Conservation (phyloP, 2,888 invertebrate genomes). For the Drosophila peninsularis region DNA sequence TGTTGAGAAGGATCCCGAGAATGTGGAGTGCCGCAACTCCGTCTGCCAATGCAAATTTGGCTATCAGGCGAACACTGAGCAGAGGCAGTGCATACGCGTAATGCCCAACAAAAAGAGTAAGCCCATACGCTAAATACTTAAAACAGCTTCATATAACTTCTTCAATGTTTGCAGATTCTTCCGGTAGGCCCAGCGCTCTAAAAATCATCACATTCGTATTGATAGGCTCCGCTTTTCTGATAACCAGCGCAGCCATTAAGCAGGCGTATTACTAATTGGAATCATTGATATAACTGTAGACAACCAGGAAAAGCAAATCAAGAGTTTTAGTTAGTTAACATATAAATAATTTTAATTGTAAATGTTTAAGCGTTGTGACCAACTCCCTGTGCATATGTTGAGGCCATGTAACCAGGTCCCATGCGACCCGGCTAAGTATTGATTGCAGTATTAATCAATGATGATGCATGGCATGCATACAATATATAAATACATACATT, state of each 20-base stretch:
- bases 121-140: neutral
- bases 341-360: conserved; percentile 19
- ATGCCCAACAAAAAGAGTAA: conserved; percentile 82
- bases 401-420: conserved; percentile 24
- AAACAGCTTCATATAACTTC: neutral
- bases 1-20: conserved; percentile 80
- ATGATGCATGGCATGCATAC: conserved; percentile 48
- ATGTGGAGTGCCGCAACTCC: conserved; percentile 83
- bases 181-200: conserved; percentile 85
- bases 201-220: conserved; percentile 84
- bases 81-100: conserved; percentile 78
- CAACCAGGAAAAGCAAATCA: conserved; percentile 12
- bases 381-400: conserved; percentile 51
- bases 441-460: conserved; percentile 61
- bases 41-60: conserved; percentile 83
- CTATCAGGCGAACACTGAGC: conserved; percentile 70
- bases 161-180: conserved; percentile 82
- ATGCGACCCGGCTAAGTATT: conserved; percentile 25
- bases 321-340: conserved; percentile 20
- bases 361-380: conserved; percentile 51
- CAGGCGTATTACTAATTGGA: conserved; percentile 79
- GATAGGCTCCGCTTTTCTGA: conserved; percentile 84
- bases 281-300: conserved; percentile 1
- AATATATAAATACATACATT: conserved; percentile 17
- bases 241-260: conserved; percentile 84